Evolutionary conservation across 2,113 vertebrate species (phyloP).

Genomic region (Planiliza haematocheilus): DNA sequence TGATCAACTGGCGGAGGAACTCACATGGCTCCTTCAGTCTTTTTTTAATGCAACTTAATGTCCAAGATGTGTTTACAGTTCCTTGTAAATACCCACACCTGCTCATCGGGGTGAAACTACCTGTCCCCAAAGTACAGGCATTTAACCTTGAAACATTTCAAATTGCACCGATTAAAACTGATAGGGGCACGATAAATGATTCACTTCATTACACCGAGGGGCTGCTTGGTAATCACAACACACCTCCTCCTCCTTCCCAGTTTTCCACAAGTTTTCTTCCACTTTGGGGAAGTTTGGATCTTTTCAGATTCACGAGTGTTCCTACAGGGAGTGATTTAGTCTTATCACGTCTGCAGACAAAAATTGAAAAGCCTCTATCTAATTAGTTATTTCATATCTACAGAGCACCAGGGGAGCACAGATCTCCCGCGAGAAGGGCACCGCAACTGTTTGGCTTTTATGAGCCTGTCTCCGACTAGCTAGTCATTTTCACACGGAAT

Average conservation of each 20-base stretch:
- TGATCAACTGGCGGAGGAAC: constrained; percentile 33
- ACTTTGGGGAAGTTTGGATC: constrained; percentile 35
- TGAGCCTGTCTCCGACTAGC: no score
- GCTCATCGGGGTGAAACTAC: no score
- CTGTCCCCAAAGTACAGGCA: background rate
- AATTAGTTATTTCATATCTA: constrained; percentile 55
- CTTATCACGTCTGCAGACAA: constrained; percentile 35
- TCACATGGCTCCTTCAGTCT: constrained; percentile 3
- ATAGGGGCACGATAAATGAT: background rate
- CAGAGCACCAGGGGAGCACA: constrained; percentile 17
- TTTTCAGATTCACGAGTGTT: constrained; percentile 28
- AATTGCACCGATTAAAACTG: background rate
- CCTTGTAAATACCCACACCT: no score
- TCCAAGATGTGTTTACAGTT: no score
- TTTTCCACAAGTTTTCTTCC: background rate
- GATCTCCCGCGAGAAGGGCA: no score
- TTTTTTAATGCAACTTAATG: constrained; percentile 4
- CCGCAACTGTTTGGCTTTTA: no score
- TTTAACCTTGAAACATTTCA: background rate
- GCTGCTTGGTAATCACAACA: background rate
- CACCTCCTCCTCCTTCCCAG: background rate
- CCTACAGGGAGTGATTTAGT: constrained; percentile 4
- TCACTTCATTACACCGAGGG: background rate
- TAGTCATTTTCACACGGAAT: constrained; percentile 6
- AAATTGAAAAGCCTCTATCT: constrained; percentile 38